Conservation (phyloP, 2,888 invertebrate genomes). For the Macrophya alboannulata region DNA sequence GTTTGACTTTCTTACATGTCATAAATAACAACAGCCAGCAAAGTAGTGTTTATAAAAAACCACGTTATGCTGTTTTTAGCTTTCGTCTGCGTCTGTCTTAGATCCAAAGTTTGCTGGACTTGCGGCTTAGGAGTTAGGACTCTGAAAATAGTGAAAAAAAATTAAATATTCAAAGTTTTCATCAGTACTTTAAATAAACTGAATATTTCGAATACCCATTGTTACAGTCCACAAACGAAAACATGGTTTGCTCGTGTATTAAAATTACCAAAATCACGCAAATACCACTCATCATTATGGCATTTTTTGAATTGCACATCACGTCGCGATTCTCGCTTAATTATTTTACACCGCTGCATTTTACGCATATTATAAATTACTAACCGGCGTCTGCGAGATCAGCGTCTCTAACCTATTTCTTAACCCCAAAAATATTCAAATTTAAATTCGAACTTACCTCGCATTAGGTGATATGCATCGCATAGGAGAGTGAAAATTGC, state of each 20-base stretch:
- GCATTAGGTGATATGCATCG: conserved; percentile 75
- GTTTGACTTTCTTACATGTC: conserved; percentile 82
- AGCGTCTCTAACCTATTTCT: background rate
- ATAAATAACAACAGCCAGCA: conserved; percentile 82
- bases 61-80: conserved; percentile 83
- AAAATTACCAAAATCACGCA: background rate
- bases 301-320: background rate
- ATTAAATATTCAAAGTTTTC: background rate
- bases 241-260: background rate
- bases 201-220: conserved; percentile 6
- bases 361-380: background rate
- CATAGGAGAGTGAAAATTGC: conserved; percentile 75
- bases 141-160: conserved; percentile 62
- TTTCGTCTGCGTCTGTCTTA: conserved; percentile 81
- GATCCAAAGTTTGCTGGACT: conserved; percentile 82
- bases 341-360: background rate
- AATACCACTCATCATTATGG: background rate
- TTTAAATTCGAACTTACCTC: conserved; percentile 66
- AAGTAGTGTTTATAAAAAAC: conserved; percentile 82
- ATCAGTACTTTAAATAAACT: background rate
- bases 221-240: background rate
- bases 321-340: background rate
- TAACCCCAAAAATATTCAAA: conserved; percentile 30
- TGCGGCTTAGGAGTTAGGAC: conserved; percentile 79
- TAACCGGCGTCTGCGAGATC: background rate